Evolutionary conservation across 2,113 vertebrate species (phyloP), one percentile per base, ranked within the genome.

Genomic region (Manacus vitellinus): DNA sequence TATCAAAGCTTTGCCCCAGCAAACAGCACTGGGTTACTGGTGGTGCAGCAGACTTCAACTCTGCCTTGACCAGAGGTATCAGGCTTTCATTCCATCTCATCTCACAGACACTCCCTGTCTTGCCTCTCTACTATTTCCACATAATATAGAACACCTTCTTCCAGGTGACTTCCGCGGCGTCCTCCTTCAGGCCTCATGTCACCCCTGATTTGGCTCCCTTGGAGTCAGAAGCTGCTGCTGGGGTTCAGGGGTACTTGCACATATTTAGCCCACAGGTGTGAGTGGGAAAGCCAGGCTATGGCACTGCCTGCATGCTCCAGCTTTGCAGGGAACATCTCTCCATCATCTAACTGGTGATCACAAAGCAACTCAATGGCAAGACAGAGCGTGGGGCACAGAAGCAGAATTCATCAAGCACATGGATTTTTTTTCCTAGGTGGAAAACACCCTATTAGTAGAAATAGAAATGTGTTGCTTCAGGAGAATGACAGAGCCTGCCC

Each of bases 371-470:
- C 61, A 9, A 35, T 3, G 22, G 49, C 35, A 35, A 55, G 47
- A 33, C 14, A 23, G 41, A 76, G 27, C 52, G 28, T 1, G 33
- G 22, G 54, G 55, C 39, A 35, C 43, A 58, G 46, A 27, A 33
- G 35, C 13, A 47, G 37, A 52, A 67, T 0, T 27, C 37, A 54
- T 5, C 30, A 35, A 25, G 56, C 20, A 10, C 9, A 39, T 0
- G 0, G 12, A 37, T 7, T 37, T n/a, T 31, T 35, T 47, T 47
- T 75, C 54, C 68, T 55, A 28, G 33, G 37, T 70, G 37, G 46
- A 66, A 89, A 61, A 83, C 6, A 37, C 2, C 16, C 23, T 35
- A 3, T 7, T 65, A n/a, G 58, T 27, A 72, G 47, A 62, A 85
- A 76, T 2, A 0, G 15, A 55, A 84, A 54, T 1, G 8, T 43